Conservation (phyloP, 2,797 vertebrate species). For the Brachyalestes nurse region DNA sequence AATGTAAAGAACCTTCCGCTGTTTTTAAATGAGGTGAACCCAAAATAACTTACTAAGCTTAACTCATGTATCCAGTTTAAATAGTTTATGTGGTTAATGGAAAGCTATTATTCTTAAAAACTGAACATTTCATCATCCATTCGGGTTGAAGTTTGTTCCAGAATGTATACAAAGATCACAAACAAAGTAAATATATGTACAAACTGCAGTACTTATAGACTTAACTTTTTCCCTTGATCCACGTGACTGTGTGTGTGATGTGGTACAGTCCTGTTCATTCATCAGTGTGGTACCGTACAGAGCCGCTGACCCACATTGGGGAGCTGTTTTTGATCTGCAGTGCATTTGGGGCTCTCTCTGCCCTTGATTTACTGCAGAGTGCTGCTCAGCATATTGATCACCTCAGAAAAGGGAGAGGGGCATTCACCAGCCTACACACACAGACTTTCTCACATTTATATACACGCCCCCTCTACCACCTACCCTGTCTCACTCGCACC, state of each 20-base stretch:
- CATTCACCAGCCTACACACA: slow-evolving; percentile 10
- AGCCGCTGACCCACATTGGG: slow-evolving; percentile 21
- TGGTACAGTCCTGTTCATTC: slow-evolving; percentile 3
- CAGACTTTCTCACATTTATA: neutral
- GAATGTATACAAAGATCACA: too few relatives aligned
- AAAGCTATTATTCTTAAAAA: neutral
- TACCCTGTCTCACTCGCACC: slow-evolving; percentile 18
- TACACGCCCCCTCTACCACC: neutral
- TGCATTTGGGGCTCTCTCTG: slow-evolving; percentile 24
- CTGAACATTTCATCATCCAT: neutral
- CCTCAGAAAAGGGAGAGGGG: neutral
- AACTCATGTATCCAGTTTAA: neutral
- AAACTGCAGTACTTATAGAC: too few relatives aligned
- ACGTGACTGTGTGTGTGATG: neutral
- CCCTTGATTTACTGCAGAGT: neutral
- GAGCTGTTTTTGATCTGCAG: slow-evolving; percentile 6
- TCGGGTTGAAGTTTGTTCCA: neutral
- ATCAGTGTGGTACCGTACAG: neutral
- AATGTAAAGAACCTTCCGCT: neutral
- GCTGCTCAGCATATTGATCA: slow-evolving; percentile 48
- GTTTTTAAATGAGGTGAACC: neutral
- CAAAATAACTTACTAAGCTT: neutral
- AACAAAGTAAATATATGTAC: neutral
- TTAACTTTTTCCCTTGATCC: neutral
- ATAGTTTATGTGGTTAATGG: neutral